phyloP scores from a whole-genome alignment of 2,888 invertebrate genomes.

The Chrysopilus asiliformis region DNA sequence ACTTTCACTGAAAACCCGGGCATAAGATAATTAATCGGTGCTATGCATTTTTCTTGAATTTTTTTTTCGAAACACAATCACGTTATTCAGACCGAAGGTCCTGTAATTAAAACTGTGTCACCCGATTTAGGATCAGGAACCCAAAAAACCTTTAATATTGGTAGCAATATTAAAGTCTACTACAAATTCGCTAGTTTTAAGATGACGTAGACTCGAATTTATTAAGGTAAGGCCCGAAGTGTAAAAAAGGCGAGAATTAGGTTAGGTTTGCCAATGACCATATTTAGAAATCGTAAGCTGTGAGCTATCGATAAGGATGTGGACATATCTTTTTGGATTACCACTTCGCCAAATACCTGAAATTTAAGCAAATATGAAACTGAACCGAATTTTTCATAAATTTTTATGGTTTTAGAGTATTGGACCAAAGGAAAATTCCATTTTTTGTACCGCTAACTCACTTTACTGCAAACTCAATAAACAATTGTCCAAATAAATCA shows the following conservation, averaged over 20 bases:
- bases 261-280: constrained; percentile 60
- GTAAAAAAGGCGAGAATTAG: constrained; percentile 52
- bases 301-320: constrained; percentile 63
- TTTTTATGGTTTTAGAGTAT: background rate
- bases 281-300: constrained; percentile 65
- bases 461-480: constrained; percentile 70
- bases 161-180: no score
- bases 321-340: constrained; percentile 62
- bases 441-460: background rate
- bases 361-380: background rate
- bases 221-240: no score
- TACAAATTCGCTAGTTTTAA: no score
- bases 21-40: no score
- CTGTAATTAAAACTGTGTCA: no score
- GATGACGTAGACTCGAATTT: no score
- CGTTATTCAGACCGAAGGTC: no score
- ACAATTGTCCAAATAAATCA: constrained; percentile 73
- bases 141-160: no score
- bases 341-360: constrained; percentile 55
- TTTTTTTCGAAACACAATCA: no score
- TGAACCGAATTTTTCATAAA: background rate
- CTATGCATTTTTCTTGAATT: no score
- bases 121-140: no score
- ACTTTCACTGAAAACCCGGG: no score
- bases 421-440: background rate